Evolutionary conservation across 2,797 vertebrate species (phyloP).

Genomic region (Anolis apletophallus): DNA sequence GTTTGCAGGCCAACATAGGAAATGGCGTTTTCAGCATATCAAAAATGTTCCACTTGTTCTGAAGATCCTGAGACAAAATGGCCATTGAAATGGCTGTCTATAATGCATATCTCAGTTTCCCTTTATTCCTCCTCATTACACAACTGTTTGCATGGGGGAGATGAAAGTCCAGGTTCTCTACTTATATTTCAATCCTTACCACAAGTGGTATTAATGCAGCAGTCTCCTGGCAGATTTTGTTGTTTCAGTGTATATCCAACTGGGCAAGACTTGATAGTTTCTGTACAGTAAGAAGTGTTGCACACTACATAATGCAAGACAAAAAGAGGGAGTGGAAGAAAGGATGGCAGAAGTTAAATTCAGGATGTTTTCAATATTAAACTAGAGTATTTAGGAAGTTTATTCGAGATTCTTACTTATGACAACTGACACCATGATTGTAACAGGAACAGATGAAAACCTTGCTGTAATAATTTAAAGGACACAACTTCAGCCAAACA

Average conservation of each 20-base stretch:
- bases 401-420: background rate
- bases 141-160: background rate
- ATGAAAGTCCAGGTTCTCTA: background rate
- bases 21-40: background rate
- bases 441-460: background rate
- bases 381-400: background rate
- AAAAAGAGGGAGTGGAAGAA: background rate
- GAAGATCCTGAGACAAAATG: too few relatives aligned
- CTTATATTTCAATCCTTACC: slow-evolving; percentile 75
- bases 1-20: background rate
- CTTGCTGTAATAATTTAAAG: background rate
- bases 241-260: slow-evolving; percentile 73
- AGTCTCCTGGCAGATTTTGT: slow-evolving; percentile 79
- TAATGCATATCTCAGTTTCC: too few relatives aligned
- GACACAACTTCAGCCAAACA: background rate
- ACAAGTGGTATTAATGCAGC: slow-evolving; percentile 85
- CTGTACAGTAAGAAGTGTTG: slow-evolving; percentile 80
- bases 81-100: too few relatives aligned
- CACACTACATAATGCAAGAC: slow-evolving; percentile 73
- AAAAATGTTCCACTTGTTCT: background rate
- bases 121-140: too few relatives aligned
- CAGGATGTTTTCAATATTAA: background rate
- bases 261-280: slow-evolving; percentile 69
- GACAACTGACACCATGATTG: background rate
- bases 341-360: background rate